These are phyloP conservation scores for Dicerorhinus sumatrensis DNA, from an alignment of 2,113 vertebrate species.

Conservation along the genomic window DNA sequence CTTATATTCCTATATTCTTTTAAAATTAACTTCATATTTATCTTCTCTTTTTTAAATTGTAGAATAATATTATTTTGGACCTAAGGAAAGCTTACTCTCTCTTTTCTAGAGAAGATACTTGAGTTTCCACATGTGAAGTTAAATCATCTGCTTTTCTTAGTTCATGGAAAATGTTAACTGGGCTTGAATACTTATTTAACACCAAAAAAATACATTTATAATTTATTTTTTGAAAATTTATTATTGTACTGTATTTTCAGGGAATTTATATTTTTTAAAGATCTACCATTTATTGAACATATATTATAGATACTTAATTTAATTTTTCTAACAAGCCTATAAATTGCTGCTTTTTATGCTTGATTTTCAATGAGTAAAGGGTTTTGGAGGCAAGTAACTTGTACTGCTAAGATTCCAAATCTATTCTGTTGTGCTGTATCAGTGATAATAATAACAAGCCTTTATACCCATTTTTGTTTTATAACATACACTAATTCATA, in stretches of 20 bases:
- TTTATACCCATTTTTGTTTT: background rate
- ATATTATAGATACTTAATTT: background rate
- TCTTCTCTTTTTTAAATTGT: background rate
- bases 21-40: background rate
- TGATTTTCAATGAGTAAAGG: background rate
- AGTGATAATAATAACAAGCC: background rate
- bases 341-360: background rate
- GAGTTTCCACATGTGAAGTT: background rate
- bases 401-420: background rate
- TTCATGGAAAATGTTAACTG: background rate
- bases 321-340: background rate
- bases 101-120: background rate
- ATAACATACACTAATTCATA: background rate
- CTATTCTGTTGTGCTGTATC: background rate
- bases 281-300: background rate
- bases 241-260: background rate
- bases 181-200: background rate
- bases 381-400: background rate
- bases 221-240: background rate
- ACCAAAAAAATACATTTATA: background rate
- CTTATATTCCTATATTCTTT: background rate
- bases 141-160: background rate
- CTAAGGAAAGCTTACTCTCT: background rate
- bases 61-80: background rate
- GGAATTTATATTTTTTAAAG: background rate